A percentile compares a stretch with the other conserved stretches of the same genome.
Conservation (phyloP, 2,888 invertebrate genomes). For the Stramonita haemastoma region DNA sequence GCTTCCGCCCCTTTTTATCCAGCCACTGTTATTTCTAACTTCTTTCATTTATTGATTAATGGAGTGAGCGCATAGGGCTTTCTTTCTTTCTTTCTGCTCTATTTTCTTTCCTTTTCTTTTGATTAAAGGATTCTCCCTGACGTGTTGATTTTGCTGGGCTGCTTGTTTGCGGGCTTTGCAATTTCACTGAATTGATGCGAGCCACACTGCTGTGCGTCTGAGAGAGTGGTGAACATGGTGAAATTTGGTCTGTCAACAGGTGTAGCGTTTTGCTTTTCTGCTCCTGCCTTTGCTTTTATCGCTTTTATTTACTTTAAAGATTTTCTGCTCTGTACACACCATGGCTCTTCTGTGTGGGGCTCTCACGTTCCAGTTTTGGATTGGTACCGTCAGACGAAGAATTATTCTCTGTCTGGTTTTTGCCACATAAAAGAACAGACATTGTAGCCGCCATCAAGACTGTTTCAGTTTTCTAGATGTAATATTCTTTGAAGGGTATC, state of each 20-base stretch:
- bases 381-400: not conserved
- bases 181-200: not conserved
- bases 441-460: too few species aligned
- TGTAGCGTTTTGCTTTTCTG: not conserved
- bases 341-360: not conserved
- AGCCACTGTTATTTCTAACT: too few species aligned
- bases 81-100: not conserved
- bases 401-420: too few species aligned
- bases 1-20: too few species aligned
- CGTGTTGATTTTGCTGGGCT: not conserved
- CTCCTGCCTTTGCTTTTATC: not conserved
- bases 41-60: too few species aligned
- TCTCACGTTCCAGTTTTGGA: not conserved
- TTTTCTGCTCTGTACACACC: not conserved
- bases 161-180: not conserved
- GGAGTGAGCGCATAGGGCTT: too few species aligned
- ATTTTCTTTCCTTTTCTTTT: not conserved
- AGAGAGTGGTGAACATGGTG: constrained; percentile 2
- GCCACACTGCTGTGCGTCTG: not conserved
- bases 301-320: constrained; percentile 9
- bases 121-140: not conserved
- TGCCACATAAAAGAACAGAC: too few species aligned
- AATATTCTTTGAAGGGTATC: too few species aligned
- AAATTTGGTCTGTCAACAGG: constrained; percentile 7
- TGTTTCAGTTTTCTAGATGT: too few species aligned